Evolutionary conservation across 92 coral and sea anemone genomes (phyloP).

Genomic region (Zoanthus sansibaricus): DNA sequence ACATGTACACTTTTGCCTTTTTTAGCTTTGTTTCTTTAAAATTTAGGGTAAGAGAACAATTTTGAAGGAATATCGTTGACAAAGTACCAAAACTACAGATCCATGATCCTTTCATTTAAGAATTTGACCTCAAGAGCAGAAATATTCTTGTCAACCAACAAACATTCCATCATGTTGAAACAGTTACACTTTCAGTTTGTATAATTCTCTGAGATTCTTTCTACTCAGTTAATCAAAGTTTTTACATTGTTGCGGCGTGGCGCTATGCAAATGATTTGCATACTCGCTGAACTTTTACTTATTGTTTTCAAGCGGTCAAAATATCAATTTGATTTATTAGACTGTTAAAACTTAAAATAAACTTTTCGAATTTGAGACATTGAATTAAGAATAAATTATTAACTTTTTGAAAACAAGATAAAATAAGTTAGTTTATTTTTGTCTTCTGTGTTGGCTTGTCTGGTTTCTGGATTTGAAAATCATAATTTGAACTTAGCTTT

Average conservation of each 20-base stretch:
- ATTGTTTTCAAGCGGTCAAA: background rate
- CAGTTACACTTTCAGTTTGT: background rate
- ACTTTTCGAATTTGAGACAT: background rate
- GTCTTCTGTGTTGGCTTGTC: background rate
- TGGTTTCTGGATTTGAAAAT: background rate
- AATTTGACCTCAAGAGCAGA: background rate
- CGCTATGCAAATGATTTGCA: too few species aligned
- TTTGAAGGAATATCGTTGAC: background rate
- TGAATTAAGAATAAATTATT: background rate
- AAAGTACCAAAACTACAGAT: background rate
- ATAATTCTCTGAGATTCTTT: background rate
- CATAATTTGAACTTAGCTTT: too few species aligned
- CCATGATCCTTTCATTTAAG: background rate
- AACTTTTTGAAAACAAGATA: background rate
- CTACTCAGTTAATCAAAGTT: too few species aligned
- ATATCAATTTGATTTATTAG: background rate
- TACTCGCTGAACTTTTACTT: background rate
- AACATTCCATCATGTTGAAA: background rate
- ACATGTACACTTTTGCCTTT: background rate
- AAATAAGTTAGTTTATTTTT: background rate
- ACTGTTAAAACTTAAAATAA: too few species aligned
- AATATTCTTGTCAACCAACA: background rate
- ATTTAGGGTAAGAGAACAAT: background rate
- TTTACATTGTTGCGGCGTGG: too few species aligned
- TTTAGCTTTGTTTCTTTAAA: background rate